These are phyloP conservation scores for Porites lutea DNA, from an alignment of 64 coral and sea anemone species.

Conservation along the genomic window DNA sequence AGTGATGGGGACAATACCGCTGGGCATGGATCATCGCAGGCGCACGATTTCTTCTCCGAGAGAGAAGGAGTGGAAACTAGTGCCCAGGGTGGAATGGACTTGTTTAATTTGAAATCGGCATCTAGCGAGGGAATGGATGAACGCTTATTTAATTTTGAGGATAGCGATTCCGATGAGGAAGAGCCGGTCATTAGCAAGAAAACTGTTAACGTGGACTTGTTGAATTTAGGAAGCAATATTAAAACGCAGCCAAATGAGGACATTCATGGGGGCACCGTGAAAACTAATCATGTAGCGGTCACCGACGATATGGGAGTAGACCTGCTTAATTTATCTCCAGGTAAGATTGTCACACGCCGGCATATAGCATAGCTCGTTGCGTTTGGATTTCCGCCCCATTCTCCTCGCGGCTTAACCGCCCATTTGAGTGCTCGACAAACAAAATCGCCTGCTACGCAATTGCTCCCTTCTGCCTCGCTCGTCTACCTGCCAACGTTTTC, in stretches of 20 bases:
- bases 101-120: constrained; percentile 78
- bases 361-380: too few species aligned
- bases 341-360: neutral
- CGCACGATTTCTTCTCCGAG: constrained; percentile 66
- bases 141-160: constrained; percentile 30
- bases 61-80: constrained; percentile 6
- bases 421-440: too few species aligned
- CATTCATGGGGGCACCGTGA: neutral
- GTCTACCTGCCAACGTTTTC: too few species aligned
- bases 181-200: constrained; percentile 6
- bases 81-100: constrained; percentile 42
- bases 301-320: constrained; percentile 69
- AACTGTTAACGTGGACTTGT: constrained; percentile 10
- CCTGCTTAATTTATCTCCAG: constrained; percentile 78
- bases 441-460: too few species aligned
- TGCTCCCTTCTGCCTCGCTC: too few species aligned
- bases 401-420: too few species aligned
- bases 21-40: neutral
- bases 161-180: constrained; percentile 18
- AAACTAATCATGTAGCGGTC: neutral
- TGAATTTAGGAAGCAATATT: constrained; percentile 45
- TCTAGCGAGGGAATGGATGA: constrained; percentile 20
- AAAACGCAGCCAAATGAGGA: neutral
- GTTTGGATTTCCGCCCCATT: too few species aligned
- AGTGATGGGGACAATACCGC: neutral